Evolutionary conservation across 2,888 invertebrate genomes (phyloP), one percentile per base, ranked within the genome.

Genomic region (Rhingia rostrata): DNA sequence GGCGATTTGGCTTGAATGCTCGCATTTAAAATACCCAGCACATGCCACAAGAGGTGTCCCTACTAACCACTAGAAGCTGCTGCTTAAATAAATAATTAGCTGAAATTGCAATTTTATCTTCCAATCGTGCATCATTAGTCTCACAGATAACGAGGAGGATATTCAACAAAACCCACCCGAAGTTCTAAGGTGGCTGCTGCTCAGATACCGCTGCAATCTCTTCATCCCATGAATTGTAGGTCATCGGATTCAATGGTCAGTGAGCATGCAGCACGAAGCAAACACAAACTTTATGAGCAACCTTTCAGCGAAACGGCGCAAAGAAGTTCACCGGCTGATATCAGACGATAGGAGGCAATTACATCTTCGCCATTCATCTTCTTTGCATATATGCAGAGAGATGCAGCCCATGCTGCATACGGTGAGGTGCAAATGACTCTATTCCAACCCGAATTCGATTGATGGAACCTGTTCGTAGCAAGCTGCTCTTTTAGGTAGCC

Each of bases 361-460:
- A 49, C 30, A 49, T 49, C 49, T 49, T 5, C 4, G 22, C 30
- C 7, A 30, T 7, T 47, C 53, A 60, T 49, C 53, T 53, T 53
- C 53, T 75, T 64, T 81, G 69, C 69, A 75, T 69, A 61, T 10
- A 22, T 22, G 22, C 22, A 22, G 22, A 22, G 12, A 6, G 0
- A 32, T 41, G 22, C n/a, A 37, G 51, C 30, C 14, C 49, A 30
- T 32, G 10, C 43, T 61, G 49, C 53, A n/a, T 9, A 35, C 47
- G 41, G 54, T 12, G 58, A 66, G 60, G 64, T 61, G 67, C 73
- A 83, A 84, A 84, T 79, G 74, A 70, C 83, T 84, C 64, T 80
- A 84, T 84, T 75, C 60, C 14, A 64, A 53, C 60, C 74, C 70
- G 66, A 74, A 75, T 75, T 74, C 80, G 49, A 84, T 70, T 80